Percentiles rank a stretch among this genome's conserved stretches.
Evolutionary conservation across 1,140 invertebrate species (phyloP).

Genomic region (Nasonia longicornis): DNA sequence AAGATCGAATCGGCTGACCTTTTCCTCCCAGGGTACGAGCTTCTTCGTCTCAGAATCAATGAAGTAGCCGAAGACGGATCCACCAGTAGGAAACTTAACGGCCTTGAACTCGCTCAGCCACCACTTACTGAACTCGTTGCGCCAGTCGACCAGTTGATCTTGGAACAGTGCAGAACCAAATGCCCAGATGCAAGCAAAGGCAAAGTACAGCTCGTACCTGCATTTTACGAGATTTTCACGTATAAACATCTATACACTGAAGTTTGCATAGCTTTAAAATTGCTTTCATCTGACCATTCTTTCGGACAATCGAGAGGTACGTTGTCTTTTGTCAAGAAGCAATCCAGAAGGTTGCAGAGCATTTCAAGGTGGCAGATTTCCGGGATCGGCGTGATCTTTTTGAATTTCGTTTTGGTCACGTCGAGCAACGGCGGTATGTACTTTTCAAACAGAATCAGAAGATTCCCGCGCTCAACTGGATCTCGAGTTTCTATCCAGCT

Average conservation of each 20-base stretch:
- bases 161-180: conserved; percentile 92
- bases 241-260: not conserved
- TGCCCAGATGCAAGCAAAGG: conserved; percentile 92
- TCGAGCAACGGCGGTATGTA: conserved; percentile 92
- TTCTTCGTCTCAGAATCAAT: conserved; percentile 88
- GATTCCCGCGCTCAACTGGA: conserved; percentile 80
- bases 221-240: conserved; percentile 42
- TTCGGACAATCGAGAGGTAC: conserved; percentile 88
- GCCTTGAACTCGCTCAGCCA: conserved; percentile 91
- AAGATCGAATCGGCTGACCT: conserved; percentile 81
- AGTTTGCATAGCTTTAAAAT: not conserved
- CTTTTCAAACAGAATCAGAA: conserved; percentile 93
- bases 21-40: conserved; percentile 88
- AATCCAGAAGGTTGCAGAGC: conserved; percentile 90
- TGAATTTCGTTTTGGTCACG: conserved; percentile 81
- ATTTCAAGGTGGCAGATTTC: conserved; percentile 93
- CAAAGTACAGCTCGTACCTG: conserved; percentile 93
- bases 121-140: conserved; percentile 95
- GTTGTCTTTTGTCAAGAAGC: conserved; percentile 83
- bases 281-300: conserved; percentile 75
- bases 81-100: conserved; percentile 86
- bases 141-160: conserved; percentile 90
- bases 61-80: conserved; percentile 91
- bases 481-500: conserved; percentile 92
- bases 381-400: conserved; percentile 91